A percentile compares a stretch with the other conserved stretches of the same genome.
phyloP scores from a whole-genome alignment of 2,113 vertebrate species.

The Perca fluviatilis region DNA sequence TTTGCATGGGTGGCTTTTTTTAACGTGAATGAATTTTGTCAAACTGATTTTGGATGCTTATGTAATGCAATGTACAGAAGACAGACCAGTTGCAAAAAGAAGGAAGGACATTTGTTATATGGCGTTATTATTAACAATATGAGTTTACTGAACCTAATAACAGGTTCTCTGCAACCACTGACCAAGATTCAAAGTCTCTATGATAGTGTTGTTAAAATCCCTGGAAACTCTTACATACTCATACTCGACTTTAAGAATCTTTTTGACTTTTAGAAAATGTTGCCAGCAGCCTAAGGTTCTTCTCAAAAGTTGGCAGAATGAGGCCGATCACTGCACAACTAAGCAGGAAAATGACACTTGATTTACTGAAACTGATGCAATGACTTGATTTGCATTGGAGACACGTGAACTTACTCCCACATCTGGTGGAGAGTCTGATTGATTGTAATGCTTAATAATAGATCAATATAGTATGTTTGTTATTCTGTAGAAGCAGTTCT shows the following conservation, averaged over 20 bases:
- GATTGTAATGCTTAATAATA: conserved; percentile 57
- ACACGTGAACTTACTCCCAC: conserved; percentile 11
- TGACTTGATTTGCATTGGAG: conserved; percentile 36
- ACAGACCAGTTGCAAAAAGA: background rate
- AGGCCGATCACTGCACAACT: conserved; percentile 25
- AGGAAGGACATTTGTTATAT: background rate
- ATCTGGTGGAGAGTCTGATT: conserved; percentile 17
- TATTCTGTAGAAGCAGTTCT: conserved; percentile 10
- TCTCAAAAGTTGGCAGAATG: conserved; percentile 59
- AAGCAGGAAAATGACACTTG: conserved; percentile 25
- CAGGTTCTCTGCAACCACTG: background rate
- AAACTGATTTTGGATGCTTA: background rate
- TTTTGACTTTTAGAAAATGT: conserved; percentile 8
- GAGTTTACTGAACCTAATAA: background rate
- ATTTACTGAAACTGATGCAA: conserved; percentile 40
- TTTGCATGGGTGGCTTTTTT: background rate
- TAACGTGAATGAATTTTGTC: background rate
- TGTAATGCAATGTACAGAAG: background rate
- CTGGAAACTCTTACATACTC: conserved; percentile 11
- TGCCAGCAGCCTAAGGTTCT: conserved; percentile 19
- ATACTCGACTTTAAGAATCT: conserved; percentile 11
- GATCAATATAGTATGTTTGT: conserved; percentile 41
- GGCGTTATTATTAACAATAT: background rate
- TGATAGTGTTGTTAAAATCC: background rate
- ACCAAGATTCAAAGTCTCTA: background rate